Evolutionary conservation across 2,888 invertebrate species (phyloP).

Genomic region (Tryphoninae sp.): DNA sequence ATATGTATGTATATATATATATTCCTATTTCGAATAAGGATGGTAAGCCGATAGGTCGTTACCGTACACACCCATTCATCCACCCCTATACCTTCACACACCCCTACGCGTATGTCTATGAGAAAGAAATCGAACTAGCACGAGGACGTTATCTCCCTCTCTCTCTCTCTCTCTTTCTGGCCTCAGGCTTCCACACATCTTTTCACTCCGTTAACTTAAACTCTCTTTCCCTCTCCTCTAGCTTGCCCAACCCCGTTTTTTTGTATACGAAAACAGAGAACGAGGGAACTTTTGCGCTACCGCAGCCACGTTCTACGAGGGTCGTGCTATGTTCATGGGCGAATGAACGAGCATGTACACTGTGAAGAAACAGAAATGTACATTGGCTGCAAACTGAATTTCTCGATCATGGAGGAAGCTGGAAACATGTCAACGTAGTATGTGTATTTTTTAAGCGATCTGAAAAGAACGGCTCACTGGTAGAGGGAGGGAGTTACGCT

Average conservation of each 20-base stretch:
- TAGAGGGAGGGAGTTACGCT: not conserved
- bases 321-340: conserved; percentile 19
- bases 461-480: not conserved
- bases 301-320: conserved; percentile 11
- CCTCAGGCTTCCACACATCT: conserved; percentile 23
- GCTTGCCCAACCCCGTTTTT: not conserved
- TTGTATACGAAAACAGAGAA: conserved; percentile 3
- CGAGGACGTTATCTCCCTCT: conserved; percentile 31
- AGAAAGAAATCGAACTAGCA: conserved; percentile 48
- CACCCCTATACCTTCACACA: not conserved
- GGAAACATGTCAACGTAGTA: not conserved
- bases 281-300: conserved; percentile 43
- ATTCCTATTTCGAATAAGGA: conserved; percentile 1
- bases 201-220: not conserved
- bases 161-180: conserved; percentile 31
- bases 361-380: not conserved
- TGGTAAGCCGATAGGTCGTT: conserved; percentile 11
- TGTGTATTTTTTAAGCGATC: conserved; percentile 14
- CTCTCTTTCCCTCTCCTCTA: conserved; percentile 13
- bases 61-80: not conserved
- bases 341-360: not conserved
- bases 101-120: not conserved
- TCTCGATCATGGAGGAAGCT: conserved; percentile 1
- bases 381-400: conserved; percentile 22
- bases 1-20: not conserved